Conservation (phyloP, 2,113 vertebrate species). For the Gorilla gorilla region DNA sequence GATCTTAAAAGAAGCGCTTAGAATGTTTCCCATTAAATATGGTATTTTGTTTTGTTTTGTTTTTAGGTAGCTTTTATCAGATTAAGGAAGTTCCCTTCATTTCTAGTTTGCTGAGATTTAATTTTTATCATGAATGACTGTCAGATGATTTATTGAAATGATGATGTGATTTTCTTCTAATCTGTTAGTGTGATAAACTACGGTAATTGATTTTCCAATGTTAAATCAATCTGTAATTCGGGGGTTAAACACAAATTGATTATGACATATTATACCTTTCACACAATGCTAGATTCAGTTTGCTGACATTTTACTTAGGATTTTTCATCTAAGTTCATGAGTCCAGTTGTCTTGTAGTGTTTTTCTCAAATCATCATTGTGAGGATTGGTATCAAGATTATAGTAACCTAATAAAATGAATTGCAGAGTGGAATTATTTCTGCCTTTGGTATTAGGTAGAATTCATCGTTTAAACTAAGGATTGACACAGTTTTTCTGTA, state of each 20-base stretch:
- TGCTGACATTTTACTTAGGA: conserved; percentile 22
- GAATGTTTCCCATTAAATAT: background rate
- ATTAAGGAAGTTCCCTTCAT: background rate
- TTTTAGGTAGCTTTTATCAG: background rate
- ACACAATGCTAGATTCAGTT: background rate
- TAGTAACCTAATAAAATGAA: conserved; percentile 9
- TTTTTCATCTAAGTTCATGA: conserved; percentile 12
- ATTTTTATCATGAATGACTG: background rate
- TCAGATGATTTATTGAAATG: conserved; percentile 30
- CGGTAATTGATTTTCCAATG: conserved; percentile 40
- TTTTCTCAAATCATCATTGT: background rate
- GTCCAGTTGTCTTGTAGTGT: background rate
- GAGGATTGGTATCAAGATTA: background rate
- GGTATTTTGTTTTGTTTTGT: background rate
- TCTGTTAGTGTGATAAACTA: conserved; percentile 26
- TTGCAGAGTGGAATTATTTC: background rate
- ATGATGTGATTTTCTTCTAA: background rate
- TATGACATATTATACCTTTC: conserved; percentile 24
- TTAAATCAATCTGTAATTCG: conserved; percentile 49
- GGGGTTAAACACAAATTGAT: conserved; percentile 39
- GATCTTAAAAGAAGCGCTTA: background rate
- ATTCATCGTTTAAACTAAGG: background rate
- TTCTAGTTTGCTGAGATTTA: conserved; percentile 23
- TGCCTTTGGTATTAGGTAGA: background rate
- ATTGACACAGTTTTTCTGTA: background rate